These are phyloP conservation scores for Urocyon cinereoargenteus DNA, from an alignment of 2,797 vertebrate genomes.

Conservation along the genomic window DNA sequence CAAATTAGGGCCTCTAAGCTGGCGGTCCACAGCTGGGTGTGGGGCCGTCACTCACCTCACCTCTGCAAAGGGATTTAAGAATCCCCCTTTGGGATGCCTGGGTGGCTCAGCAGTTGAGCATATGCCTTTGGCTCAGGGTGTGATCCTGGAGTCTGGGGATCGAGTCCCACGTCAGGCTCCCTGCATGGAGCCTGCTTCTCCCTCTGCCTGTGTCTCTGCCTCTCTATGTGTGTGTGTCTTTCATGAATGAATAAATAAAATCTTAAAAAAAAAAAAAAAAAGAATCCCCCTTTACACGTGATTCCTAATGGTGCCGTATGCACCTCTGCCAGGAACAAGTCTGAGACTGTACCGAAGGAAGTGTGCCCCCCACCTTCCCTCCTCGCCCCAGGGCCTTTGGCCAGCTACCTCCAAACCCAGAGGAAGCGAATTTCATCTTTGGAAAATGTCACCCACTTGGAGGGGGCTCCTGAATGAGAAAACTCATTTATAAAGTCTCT, in stretches of 20 bases:
- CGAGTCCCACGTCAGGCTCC: too few species aligned
- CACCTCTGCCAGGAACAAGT: neutral
- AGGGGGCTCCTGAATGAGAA: conserved; percentile 65
- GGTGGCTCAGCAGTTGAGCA: too few species aligned
- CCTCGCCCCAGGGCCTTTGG: neutral
- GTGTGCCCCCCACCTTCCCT: neutral
- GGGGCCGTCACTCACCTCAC: neutral
- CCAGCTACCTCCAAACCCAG: neutral
- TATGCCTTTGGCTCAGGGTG: too few species aligned
- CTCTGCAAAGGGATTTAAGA: neutral
- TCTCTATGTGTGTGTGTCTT: too few species aligned
- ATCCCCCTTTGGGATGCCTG: neutral
- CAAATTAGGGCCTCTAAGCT: neutral
- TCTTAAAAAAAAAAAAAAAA: too few species aligned
- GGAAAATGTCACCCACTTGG: conserved; percentile 64
- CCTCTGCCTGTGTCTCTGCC: too few species aligned
- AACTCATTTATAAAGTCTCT: conserved; percentile 50
- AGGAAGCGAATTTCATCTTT: conserved; percentile 48
- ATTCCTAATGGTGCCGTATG: fast-evolving
- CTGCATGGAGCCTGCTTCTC: too few species aligned
- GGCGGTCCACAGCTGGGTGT: neutral
- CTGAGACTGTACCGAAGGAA: neutral
- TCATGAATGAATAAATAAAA: too few species aligned
- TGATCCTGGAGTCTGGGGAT: too few species aligned
- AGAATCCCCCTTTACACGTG: neutral